Evolutionary conservation across 1,140 invertebrate genomes (phyloP), one percentile per base, ranked within the genome.

Genomic region (Ostrea edulis): DNA sequence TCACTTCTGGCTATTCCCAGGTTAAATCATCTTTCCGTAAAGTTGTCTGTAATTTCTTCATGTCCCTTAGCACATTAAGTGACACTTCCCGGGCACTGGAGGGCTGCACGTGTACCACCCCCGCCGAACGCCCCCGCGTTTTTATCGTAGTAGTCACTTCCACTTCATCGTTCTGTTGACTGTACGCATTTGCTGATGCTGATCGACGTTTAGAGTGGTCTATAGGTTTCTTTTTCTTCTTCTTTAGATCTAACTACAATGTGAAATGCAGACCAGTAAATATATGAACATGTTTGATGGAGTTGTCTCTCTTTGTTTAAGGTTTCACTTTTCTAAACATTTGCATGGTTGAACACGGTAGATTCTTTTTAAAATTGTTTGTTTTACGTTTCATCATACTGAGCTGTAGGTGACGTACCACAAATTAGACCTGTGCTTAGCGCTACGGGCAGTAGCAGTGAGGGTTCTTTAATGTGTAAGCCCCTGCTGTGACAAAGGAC

Each of bases 1-100:
- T 85, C 65, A 52, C 25, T 29, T 35, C 68, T 77, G 68, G 82
- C 86, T 90, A 94, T 90, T 94, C 94, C 94, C 94, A 95, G 71
- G 88, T 88, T 20, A 95, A 53, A 87, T 95, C 94, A 89, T 95
- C 94, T 89, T 92, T 92, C 82, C 94, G 89, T 83, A 95, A 90
- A 3, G 93, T 93, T 35, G 93, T 92, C 88, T 95, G 94, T 87
- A 95, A 91, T 90, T 93, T 94, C 89, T 92, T 93, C 92, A 95
- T 93, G 88, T 94, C 93, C 89, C 92, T 94, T n/a, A 94, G 90
- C 58, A 94, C 91, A 86, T 93, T 93, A 0, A 94, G 88, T n/a
- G 92, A 91, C 44, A 91, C 90, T 35, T 92, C 84, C 12, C 85
- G 83, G 17, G 85, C 88, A 89, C 89, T 89, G 8, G 89, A 22